Base-by-base conservation (phyloP, 92 coral and sea anemone species). In the Phenganax subtilis region DNA sequence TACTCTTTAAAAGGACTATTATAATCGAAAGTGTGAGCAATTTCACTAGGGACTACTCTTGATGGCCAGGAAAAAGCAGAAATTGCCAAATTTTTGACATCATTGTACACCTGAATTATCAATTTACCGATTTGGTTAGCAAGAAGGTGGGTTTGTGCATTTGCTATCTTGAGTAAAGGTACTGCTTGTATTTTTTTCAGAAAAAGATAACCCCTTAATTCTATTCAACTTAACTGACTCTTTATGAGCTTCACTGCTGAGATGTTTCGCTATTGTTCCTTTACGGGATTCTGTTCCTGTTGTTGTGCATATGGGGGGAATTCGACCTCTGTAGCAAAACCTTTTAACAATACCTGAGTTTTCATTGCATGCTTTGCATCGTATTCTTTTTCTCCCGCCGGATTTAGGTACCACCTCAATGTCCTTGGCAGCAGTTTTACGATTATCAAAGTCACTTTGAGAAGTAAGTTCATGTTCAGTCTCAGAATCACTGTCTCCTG, bases 231-330 rank as follows among this genome's bases (percentile, higher is more conserved):
- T 59, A 53, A 57, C 68, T 2, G 68, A 57, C 55, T 76, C 68
- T 58, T 76, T 57, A 76, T 76, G 82, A 16, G 82, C 60, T 78
- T 62, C 60, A 47, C 73, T 78, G 29, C 52, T 47, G 58, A 78
- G 47, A 63, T 78, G 82, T 31, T 7, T 53, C 30, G 67, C 53
- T 57, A 76, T 57, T 76, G 81, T 76, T 76, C 69, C 54, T 2
- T 1, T 28, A 57, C 81, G 54, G 67, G 81, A 67, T 31, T 76
- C 81, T 76, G 81, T 76, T 76, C 69, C 81, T 57, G 67, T 57
- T 55, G 80, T 67, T 75, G 52, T 17, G 55, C 54, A 57, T 2
- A 76, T 76, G 67, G 81, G 81, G 37, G 80, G 64, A 20, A 75
- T 55, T 55, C 80, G 63, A 16, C 80, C 80, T 55, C 80, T 75